Evolutionary conservation across 2,797 vertebrate genomes (phyloP), one percentile per base, ranked within the genome.

Genomic region (Sebastes melanostomus): DNA sequence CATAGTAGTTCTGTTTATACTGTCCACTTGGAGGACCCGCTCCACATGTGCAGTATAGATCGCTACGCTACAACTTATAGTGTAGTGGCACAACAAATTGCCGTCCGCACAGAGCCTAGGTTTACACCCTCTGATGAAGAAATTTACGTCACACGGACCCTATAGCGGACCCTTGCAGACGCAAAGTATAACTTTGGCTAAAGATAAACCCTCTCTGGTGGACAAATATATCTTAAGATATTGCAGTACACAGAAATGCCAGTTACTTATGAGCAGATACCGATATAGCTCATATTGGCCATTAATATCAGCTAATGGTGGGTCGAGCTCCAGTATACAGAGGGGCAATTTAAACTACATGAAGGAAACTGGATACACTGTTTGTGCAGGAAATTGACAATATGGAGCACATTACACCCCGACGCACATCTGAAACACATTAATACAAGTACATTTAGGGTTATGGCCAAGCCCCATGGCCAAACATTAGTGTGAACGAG

Each of bases 351-450:
- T 14, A 59, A 77, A 80, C 27, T 11, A 66, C 62, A 67, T 66
- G 22, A 58, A 62, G 77, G 34, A 77, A 77, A 73, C 8, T 67
- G 52, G 54, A 80, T 73, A 36, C 36, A 75, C 29, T 59, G 34
- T 61, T 87, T 84, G 30, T 77, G 69, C 60, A 86, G 76, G 69
- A 86, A 66, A 81, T 52, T 29, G 60, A 72, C 82, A 87, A 85
- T 82, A 74, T 86, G 82, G 85, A 85, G 86, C 25, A 66, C 80
- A 89, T 88, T 89, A 87, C 75, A 80, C 58, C 55, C 75, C 77
- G 3, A 78, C 60, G 5, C 34, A 86, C 84, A 91, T 86, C 75
- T 72, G 71, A 81, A 81, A 81, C 24, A 74, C 75, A 81, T 92
- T 80, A 86, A 89, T 80, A 82, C 63, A 63, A 80, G 66, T 67